Conservation (phyloP, 2,113 vertebrate genomes). For the Phaethornis superciliosus region DNA sequence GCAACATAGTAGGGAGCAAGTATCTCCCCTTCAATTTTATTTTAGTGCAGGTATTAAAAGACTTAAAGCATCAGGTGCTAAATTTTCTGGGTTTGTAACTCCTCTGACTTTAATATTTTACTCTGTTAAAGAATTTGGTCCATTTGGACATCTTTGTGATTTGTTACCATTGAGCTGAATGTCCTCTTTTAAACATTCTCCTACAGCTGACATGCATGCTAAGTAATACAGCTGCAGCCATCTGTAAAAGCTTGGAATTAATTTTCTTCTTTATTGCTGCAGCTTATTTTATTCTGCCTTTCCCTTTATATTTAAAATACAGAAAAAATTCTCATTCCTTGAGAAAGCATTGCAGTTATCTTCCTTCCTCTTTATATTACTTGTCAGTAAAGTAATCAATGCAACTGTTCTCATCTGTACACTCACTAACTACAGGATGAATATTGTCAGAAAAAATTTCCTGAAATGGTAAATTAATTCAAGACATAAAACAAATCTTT, state of each 20-base stretch:
- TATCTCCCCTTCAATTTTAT: conserved; percentile 7
- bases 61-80: neutral
- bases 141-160: conserved; percentile 27
- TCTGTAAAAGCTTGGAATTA: conserved; percentile 39
- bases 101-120: neutral
- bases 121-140: neutral
- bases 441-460: conserved; percentile 14
- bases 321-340: neutral
- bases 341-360: conserved; percentile 26
- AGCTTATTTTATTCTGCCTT: conserved; percentile 25
- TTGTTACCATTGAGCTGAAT: neutral
- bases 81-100: neutral
- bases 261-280: conserved; percentile 50
- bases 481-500: neutral
- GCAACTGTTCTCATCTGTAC: neutral
- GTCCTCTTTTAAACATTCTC: neutral
- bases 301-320: conserved; percentile 31
- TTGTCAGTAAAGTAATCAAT: conserved; percentile 46
- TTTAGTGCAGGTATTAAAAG: conserved; percentile 17
- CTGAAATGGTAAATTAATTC: conserved; percentile 36
- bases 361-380: conserved; percentile 47
- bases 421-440: conserved; percentile 5
- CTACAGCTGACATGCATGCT: conserved; percentile 15
- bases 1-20: neutral
- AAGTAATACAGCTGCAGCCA: conserved; percentile 17